Evolutionary conservation across 2,888 invertebrate genomes (phyloP), one percentile per base, ranked within the genome.

Genomic region (Pimpla rufipes): DNA sequence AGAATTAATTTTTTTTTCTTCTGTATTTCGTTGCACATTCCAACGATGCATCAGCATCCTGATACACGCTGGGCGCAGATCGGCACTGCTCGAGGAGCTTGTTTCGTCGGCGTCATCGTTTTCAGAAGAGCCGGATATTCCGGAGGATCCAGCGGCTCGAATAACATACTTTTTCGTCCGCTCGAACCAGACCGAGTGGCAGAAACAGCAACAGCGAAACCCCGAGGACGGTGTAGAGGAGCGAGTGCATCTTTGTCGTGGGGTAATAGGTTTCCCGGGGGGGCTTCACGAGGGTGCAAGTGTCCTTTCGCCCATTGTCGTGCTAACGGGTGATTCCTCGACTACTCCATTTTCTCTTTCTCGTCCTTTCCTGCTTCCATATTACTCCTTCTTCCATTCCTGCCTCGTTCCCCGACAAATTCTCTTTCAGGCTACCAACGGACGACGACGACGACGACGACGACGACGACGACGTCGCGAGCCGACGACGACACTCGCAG

Each of bases 201-300:
- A 62, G 47, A 62, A 35, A 45, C 35, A 37, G 57, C 57, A 50
- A 68, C 67, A 18, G 42, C 52, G 52, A 23, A 23, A n/a, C 64
- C 45, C 42, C 18, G 52, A 21, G 62, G 21, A 52, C 21, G 16
- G 52, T 64, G 35, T n/a, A n/a, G n/a, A n/a, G n/a, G n/a, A 45
- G 47, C 79, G 71, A 71, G 79, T 71, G 55, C 71, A 42, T 67
- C 68, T 62, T 76, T 71, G 71, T 66, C 29, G 55, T 45, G 10
- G 45, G 47, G 71, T 79, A 79, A 73, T 71, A 71, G 79, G 55
- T 71, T 79, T 73, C 71, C 79, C 71, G 71, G 66, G 13, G n/a
- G 42, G 6, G 8, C 21, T 6, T 21, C 6, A 23, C 67, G 40
- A 67, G 37, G 57, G 67, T 11, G 52, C 50, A 62, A 47, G 59